phyloP scores from a whole-genome alignment of 2,797 vertebrate genomes.

The Gallirallus australis region DNA sequence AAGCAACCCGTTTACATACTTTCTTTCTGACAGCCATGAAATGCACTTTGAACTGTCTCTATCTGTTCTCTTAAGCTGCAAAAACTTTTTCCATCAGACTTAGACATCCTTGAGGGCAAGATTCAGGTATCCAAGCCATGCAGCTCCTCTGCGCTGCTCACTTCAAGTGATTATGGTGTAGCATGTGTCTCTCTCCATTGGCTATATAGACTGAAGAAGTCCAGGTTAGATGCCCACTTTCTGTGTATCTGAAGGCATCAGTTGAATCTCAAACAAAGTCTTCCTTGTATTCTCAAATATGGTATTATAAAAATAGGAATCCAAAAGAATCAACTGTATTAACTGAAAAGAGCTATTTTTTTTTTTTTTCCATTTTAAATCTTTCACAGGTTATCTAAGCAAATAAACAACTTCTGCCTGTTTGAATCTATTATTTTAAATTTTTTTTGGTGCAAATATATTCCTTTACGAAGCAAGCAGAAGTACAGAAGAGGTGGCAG shows the following conservation, averaged over 20 bases:
- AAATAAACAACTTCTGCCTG: not conserved
- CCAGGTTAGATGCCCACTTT: not conserved
- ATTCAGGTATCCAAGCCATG: not conserved
- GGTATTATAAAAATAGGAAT: not conserved
- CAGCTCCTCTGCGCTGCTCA: not conserved
- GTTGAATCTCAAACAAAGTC: not conserved
- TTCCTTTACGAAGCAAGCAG: not conserved
- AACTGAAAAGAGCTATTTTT: not conserved
- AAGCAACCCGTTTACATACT: not conserved
- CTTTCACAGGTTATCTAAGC: not conserved
- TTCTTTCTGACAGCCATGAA: not conserved
- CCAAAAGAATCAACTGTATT: not conserved
- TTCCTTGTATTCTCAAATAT: not conserved
- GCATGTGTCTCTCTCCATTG: not conserved
- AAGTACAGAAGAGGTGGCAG: not conserved
- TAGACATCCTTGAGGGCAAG: not conserved
- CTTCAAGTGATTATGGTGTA: not conserved
- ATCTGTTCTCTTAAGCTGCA: not conserved
- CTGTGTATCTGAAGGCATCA: not conserved
- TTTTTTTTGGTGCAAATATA: not conserved
- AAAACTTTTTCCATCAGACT: not conserved
- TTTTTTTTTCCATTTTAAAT: not conserved
- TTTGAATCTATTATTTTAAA: not conserved
- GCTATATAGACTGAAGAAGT: not conserved
- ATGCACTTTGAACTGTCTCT: not conserved